These are phyloP conservation scores for Loris lydekkerianus DNA, from an alignment of 2,797 vertebrate species.

Conservation along the genomic window DNA sequence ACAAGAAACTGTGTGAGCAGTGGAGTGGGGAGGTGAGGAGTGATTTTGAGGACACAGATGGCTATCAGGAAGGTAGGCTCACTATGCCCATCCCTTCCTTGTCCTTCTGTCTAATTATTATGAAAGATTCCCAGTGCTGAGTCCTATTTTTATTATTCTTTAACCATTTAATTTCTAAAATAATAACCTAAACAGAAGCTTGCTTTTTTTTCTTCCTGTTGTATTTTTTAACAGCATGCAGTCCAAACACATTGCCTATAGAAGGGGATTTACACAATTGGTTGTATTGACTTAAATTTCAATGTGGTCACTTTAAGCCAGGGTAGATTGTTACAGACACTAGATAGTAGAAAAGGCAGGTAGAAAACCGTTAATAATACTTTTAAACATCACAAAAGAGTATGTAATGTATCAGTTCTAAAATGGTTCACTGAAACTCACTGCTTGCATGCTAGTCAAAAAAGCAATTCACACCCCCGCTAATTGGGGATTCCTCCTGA, in stretches of 20 bases:
- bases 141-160: background rate
- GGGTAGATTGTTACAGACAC: background rate
- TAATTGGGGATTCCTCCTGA: background rate
- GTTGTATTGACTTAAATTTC: background rate
- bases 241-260: background rate
- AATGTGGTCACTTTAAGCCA: background rate
- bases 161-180: constrained; percentile 29
- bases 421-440: background rate
- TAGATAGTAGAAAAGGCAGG: background rate
- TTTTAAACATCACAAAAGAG: background rate
- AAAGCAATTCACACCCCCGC: background rate
- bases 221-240: background rate
- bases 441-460: background rate
- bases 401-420: background rate
- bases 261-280: background rate
- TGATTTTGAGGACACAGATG: background rate
- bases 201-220: constrained; percentile 5
- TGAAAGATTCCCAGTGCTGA: background rate
- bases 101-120: background rate
- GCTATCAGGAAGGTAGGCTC: background rate
- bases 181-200: background rate
- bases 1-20: background rate
- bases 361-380: background rate
- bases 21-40: constrained; percentile 1
- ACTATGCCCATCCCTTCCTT: background rate